Percentiles rank a stretch among this genome's conserved stretches.
Evolutionary conservation across 2,797 vertebrate species (phyloP).

Genomic region (Mormyrops attenuatus): DNA sequence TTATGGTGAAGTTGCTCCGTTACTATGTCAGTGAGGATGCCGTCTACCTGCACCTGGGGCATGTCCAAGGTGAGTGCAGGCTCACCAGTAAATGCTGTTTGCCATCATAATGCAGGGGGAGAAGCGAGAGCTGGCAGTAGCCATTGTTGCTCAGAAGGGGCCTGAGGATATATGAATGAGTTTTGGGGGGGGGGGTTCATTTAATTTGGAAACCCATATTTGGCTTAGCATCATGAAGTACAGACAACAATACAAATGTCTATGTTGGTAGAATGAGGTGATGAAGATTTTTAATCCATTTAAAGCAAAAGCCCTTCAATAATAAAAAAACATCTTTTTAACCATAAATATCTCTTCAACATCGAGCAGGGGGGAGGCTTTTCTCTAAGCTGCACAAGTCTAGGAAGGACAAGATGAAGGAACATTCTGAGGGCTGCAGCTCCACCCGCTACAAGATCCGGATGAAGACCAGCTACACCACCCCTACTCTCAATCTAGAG

Average conservation of each 20-base stretch:
- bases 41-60: conserved; percentile 89
- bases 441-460: conserved; percentile 54
- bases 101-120: neutral
- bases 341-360: neutral
- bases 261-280: neutral
- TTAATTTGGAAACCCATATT: neutral
- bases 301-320: neutral
- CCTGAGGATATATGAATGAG: neutral
- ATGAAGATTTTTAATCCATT: neutral
- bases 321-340: neutral
- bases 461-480: conserved; percentile 67
- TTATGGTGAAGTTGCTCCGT: conserved; percentile 86
- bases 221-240: neutral
- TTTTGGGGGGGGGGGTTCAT: neutral
- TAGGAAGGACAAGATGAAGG: conserved; percentile 54
- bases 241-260: neutral
- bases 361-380: conserved; percentile 70
- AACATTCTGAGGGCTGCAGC: conserved; percentile 62
- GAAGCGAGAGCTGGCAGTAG: neutral
- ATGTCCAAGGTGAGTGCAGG: conserved; percentile 75
- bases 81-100: neutral
- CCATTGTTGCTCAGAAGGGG: neutral
- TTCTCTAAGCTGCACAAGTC: conserved; percentile 79
- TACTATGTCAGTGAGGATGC: conserved; percentile 90
- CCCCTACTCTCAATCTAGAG: conserved; percentile 56